Evolutionary conservation across 1,140 invertebrate genomes (phyloP), one percentile per base, ranked within the genome.

Genomic region (Sweltsa coloradensis): DNA sequence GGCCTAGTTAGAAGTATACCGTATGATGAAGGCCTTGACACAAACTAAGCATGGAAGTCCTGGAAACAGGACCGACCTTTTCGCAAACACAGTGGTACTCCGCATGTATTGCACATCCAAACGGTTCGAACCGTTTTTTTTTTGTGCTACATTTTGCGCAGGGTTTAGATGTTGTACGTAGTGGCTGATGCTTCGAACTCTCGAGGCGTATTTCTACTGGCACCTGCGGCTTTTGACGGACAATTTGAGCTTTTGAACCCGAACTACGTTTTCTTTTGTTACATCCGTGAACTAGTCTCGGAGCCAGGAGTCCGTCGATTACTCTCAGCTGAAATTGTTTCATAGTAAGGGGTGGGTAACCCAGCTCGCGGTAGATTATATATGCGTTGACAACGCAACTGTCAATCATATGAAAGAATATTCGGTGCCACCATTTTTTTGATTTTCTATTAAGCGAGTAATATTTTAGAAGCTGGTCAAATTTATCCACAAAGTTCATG

Each of bases 401-500:
- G 49, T 62, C 55, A 14, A 62, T 13, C 40, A 64, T 53, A 34
- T 57, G 51, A 52, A 55, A 66, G 47, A 65, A 62, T 37, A 64
- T 54, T 45, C 53, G 51, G 34, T 61, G 59, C 59, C 58, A 66
- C 60, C 64, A 65, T 53, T 64, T 66, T 19, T 43, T 51, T 26
- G 43, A 54, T 52, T 64, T 62, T 47, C 62, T 53, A 45, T 61
- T 51, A 25, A 63, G 54, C 45, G 59, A 52, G 49, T 65, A 67
- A 14, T 47, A 34, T n/a, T 49, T 49, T 47, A 60, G 60, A 40
- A 63, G 42, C 55, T 58, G 58, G 50, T 67, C 60, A 36, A 55
- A 51, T 50, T 62, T 62, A 50, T 67, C 61, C 11, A 67, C 61
- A 50, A 47, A 61, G 23, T 57, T 56, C 62, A 68, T 67, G 47